Evolutionary conservation across 2,888 invertebrate species (phyloP).

Genomic region (Resseliella maxima): DNA sequence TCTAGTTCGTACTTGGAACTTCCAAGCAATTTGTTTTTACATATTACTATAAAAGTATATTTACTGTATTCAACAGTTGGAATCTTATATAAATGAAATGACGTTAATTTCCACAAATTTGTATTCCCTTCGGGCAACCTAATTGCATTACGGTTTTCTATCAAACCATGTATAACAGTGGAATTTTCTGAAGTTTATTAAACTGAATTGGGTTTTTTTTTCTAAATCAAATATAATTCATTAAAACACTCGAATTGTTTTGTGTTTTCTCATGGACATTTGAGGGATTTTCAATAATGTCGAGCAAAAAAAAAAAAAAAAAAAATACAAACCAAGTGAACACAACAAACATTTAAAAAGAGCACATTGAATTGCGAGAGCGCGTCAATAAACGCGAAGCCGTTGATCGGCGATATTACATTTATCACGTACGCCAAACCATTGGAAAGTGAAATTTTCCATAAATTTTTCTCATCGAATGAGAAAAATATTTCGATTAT

Average conservation of each 20-base stretch:
- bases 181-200: neutral
- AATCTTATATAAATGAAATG: neutral
- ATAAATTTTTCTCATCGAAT: neutral
- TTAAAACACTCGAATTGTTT: no score
- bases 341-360: neutral
- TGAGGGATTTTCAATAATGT: no score
- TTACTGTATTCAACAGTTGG: no score
- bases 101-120: neutral
- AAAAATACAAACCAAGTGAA: neutral
- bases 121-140: neutral
- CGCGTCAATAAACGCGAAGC: neutral
- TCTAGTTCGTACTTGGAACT: neutral
- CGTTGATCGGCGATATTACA: neutral
- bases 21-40: no score
- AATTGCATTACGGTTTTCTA: no score
- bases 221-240: no score
- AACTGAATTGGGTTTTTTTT: neutral
- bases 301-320: no score
- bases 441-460: slow-evolving; percentile 44
- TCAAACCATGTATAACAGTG: neutral
- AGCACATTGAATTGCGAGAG: neutral
- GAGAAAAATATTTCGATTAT: neutral
- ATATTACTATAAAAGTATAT: no score
- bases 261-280: no score
- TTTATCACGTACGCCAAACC: slow-evolving; percentile 44